Evolutionary conservation across 2,797 vertebrate genomes (phyloP).

Genomic region (Notamacropus eugenii): DNA sequence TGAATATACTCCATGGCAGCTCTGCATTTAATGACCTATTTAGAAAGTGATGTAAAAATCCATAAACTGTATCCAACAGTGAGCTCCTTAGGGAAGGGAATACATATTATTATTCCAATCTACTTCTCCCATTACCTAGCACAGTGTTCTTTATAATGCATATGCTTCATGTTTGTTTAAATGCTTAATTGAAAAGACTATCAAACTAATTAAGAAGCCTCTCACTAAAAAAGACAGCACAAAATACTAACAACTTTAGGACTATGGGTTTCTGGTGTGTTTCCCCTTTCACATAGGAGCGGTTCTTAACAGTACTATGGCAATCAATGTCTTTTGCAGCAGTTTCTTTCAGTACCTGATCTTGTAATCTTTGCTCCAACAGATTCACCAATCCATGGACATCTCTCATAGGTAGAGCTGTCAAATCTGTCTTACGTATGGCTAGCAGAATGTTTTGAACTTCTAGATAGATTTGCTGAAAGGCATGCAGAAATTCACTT

Average conservation of each 20-base stretch:
- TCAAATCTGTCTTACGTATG: slow-evolving; percentile 89
- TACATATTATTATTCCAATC: background rate
- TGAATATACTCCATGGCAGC: slow-evolving; percentile 89
- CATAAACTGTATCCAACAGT: slow-evolving; percentile 51
- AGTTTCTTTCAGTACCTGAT: slow-evolving; percentile 88
- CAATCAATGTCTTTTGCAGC: slow-evolving; percentile 27
- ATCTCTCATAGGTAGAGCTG: slow-evolving; percentile 89
- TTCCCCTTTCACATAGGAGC: background rate
- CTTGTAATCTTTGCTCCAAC: slow-evolving; percentile 90
- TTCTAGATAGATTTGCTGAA: slow-evolving; percentile 91
- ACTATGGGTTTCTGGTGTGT: background rate
- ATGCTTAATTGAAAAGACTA: background rate
- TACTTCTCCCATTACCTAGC: background rate
- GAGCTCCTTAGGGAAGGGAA: slow-evolving; percentile 17
- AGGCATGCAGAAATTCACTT: slow-evolving; percentile 89
- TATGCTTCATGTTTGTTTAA: background rate
- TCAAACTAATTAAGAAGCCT: background rate
- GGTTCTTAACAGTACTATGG: slow-evolving; percentile 6
- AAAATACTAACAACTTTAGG: background rate
- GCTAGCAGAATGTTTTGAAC: slow-evolving; percentile 90
- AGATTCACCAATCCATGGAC: slow-evolving; percentile 88
- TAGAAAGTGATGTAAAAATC: slow-evolving; percentile 47
- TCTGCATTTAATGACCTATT: slow-evolving; percentile 88
- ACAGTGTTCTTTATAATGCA: background rate
- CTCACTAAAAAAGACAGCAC: background rate